These are phyloP conservation scores for Siniperca obscura DNA, from an alignment of 2,797 vertebrate species.

Conservation along the genomic window DNA sequence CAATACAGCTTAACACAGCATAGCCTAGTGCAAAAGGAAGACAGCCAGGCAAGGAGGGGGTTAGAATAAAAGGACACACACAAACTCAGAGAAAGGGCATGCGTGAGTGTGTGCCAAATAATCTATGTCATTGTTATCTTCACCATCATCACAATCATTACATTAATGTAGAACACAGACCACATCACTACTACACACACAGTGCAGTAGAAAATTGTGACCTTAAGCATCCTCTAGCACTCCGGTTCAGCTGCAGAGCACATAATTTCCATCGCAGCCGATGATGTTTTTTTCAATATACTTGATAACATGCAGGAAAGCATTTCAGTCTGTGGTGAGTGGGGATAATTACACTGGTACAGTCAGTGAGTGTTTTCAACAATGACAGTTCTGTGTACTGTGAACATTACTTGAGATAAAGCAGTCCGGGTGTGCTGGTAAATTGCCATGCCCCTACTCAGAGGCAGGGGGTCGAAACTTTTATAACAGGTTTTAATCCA, in stretches of 20 bases:
- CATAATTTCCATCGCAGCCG: conserved; percentile 35
- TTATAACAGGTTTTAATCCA: conserved; percentile 65
- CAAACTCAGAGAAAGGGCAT: conserved; percentile 40
- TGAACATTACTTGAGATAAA: conserved; percentile 44
- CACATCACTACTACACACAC: neutral
- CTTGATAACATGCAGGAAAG: conserved; percentile 50
- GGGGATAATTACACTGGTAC: conserved; percentile 51
- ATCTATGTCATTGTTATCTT: conserved; percentile 50
- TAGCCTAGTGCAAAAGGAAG: conserved; percentile 43
- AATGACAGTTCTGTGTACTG: conserved; percentile 49
- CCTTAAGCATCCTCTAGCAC: conserved; percentile 21
- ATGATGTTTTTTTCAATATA: conserved; percentile 44
- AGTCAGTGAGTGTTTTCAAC: conserved; percentile 51
- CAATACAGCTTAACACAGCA: conserved; percentile 63
- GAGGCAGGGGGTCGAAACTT: conserved; percentile 35
- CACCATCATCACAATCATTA: conserved; percentile 37
- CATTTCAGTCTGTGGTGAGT: conserved; percentile 37
- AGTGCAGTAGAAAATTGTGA: conserved; percentile 18
- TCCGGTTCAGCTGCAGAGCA: conserved; percentile 40
- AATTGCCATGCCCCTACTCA: conserved; percentile 29
- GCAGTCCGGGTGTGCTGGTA: conserved; percentile 20
- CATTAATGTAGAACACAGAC: conserved; percentile 34
- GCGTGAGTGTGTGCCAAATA: conserved; percentile 36
- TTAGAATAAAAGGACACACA: conserved; percentile 17
- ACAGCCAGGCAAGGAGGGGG: conserved; percentile 20